Evolutionary conservation across 2,888 invertebrate species (phyloP), one percentile per base, ranked within the genome.

Genomic region (Mechanitis mazaeus): DNA sequence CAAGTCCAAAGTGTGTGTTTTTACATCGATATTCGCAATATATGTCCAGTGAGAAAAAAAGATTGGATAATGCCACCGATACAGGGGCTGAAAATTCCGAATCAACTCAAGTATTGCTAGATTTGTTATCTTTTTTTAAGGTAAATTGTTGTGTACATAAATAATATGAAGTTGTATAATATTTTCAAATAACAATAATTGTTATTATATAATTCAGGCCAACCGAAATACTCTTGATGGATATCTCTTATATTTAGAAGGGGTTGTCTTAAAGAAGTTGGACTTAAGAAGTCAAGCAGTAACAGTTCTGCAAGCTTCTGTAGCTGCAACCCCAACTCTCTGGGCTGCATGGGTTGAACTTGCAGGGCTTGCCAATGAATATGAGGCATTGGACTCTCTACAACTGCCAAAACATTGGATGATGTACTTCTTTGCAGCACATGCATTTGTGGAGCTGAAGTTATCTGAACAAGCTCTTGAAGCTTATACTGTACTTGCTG

Each of bases 261-360:
- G 98, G 12, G 93, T 98, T 4, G 94, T 98, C 2, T 85, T 98
- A 56, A 96, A 96, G 75, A 96, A 97, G 76, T 83, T 98, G 59
- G 96, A 97, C 75, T 89, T 98, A 12, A 90, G 93, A 56, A 92
- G 79, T 65, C 93, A 95, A 72, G 97, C 98, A 0, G 92, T 94
- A 33, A 93, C 95, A 69, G 92, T 95, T 56, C 91, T 99, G 53
- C 92, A 95, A 31, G 94, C 96, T 74, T 93, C 98, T 0, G 92
- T 97, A 11, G 92, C 94, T 63, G 91, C 92, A 53, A 93, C 94
- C 60, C 98, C 98, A 0, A 93, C 96, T 75, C 92, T 98, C 64
- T 99, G 99, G 99, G 95, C 97, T 53, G 95, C 98, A 0, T 99
- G 99, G 97, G 91, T 96, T 45, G 98, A 98, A 81, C 87, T 99